Evolutionary conservation across 2,888 invertebrate species (phyloP), one percentile per base, ranked within the genome.

Genomic region (Altica lythri): DNA sequence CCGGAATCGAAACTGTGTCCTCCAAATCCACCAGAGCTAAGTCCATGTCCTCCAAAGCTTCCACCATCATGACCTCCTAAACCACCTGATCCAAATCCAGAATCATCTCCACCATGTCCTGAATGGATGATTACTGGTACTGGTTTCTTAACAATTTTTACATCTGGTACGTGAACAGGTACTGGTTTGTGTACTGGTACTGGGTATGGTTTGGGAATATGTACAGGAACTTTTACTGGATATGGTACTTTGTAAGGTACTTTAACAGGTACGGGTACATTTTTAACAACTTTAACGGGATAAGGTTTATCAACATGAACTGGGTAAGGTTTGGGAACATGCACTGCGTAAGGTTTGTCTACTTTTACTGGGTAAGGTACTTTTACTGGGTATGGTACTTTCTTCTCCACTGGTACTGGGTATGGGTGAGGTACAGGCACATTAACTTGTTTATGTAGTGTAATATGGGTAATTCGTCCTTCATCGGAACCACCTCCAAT

Each of bases 391-490:
- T 83, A 83, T 60, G 85, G 86, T 57, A 88, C 84, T 72, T 82
- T 85, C 79, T 86, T 89, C 75, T 87, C 87, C 9, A 75, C 67
- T 18, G 79, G 79, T 3, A 88, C 88, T 40, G 89, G 88, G 16
- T 61, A 60, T 1, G 66, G 67, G 74, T 88, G 58, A 61, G 81
- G 80, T 53, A 79, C 77, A 25, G 77, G 83, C 60, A 81, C 78
- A 25, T 79, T 81, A 38, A 84, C 79, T 62, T 83, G 83, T 73
- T 85, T 86, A 59, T 84, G 80, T 40, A 86, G 77, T 38, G 86
- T 86, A 72, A 85, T 79, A 60, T 85, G 79, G 57, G 77, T 78
- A 70, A 72, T 59, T 35, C 62, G 61, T 10, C 79, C 80, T 32
- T 78, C 75, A 10, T 61, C 63, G 6, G 22, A 5, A 16, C 61